Base-by-base conservation (phyloP, 2,797 vertebrate species). In the Ataeniobius toweri region DNA sequence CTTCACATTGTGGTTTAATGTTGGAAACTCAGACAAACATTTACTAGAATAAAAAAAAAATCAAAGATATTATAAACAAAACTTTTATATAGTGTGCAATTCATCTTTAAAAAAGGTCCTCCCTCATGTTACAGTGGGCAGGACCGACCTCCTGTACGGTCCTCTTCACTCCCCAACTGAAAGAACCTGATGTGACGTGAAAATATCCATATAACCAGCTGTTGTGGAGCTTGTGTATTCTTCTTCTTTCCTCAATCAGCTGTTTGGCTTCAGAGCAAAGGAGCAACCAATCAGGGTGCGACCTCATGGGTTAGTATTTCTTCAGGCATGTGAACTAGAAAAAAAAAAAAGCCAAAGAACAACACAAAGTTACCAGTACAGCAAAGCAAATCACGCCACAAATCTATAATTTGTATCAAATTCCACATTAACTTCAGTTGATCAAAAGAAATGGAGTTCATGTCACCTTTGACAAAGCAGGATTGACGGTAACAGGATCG, bases 401-500 rank as follows among this genome's bases (percentile, higher is more conserved):
- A 39, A 67, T 67, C 36, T 24, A 18, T n/a, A 22, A 14, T 12
- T 14, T 50, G 9, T 14, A 50, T 50, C 12, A 50, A 50, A 50
- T 50, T 12, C 2, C 48, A 50, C 12, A 50, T 13, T 12, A 9
- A 1, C 48, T 50, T 50, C 3, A 50, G 48, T 14, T 50, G 48
- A 50, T 14, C 9, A 50, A 50, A 50, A 13, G 12, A 12, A 12
- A 50, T 10, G 5, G 36, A 41, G 36, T 41, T 67, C 22, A 41
- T 10, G 28, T 67, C 41, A 73, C 51, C 71, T 55, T 93, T 97
- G 81, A 97, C 96, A 0, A 97, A 97, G 93, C 98, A 99, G 69
- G 93, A 94, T 44, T 96, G 95, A 69, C 96, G 97, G 91, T 98
- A 96, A 89, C 98, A 99, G 84, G 97, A 96, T 67, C 95, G 93